Evolutionary conservation across 37 sponge, comb jelly and placozoan genomes (phyloP), one percentile per base, ranked within the genome.

Genomic region (Geodia barretti): DNA sequence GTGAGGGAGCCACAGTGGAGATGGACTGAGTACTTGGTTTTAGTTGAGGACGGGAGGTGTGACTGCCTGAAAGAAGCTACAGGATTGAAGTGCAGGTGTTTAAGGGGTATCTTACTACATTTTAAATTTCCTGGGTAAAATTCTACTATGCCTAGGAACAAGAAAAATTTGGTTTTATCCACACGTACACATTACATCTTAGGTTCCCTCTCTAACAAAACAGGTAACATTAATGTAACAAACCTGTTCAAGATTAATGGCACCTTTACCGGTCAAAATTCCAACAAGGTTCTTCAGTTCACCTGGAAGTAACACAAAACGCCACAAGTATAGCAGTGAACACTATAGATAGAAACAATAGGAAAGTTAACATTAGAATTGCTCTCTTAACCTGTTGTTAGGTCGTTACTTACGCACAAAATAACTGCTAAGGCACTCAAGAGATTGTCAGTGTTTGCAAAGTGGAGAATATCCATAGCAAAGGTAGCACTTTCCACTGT

Each of bases 171-270:
- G n/a, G n/a, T n/a, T n/a, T n/a, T n/a, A n/a, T n/a, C n/a, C n/a
- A n/a, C n/a, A n/a, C n/a, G n/a, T n/a, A n/a, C n/a, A n/a, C n/a
- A n/a, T n/a, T n/a, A n/a, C n/a, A n/a, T n/a, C n/a, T n/a, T n/a
- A n/a, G n/a, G n/a, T n/a, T n/a, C n/a, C n/a, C n/a, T n/a, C n/a
- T n/a, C n/a, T n/a, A n/a, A n/a, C n/a, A n/a, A 47, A 47, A 47
- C 7, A 47, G 54, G 7, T 7, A 47, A 14, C 11, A 47, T 17
- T 7, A 47, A 7, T 47, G 54, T 70, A 30, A 21, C 62, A 47
- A 4, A 83, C 83, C 75, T 83, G 83, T 33, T 83, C 83, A 41
- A 83, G 35, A 32, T 41, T 83, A 47, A 83, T 83, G 4, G 67
- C 75, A 30, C 24, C 62, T 75, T 83, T 73, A 3, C 67, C 21